Evolutionary conservation across 2,888 invertebrate species (phyloP), one percentile per base, ranked within the genome.

Genomic region (Pseudococcus viburni): DNA sequence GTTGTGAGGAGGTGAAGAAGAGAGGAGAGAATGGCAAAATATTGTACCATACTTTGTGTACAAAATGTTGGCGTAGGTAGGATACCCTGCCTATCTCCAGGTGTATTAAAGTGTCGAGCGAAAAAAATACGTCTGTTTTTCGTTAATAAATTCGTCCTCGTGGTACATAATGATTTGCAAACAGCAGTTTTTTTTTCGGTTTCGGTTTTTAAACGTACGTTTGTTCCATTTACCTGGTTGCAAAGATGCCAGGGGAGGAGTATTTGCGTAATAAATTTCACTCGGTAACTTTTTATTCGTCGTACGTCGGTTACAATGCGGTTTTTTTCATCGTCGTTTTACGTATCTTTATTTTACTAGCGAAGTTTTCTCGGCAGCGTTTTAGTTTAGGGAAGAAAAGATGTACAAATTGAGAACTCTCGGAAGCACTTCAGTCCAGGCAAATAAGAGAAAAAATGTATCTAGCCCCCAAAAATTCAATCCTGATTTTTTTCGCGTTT

Each of bases 111-210:
- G 26, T n/a, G 55, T 55, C n/a, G 48, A 15, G 12, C 9, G 15
- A 15, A 51, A 51, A 55, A 55, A 55, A 55, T n/a, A 55, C 17
- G 55, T 55, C 55, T 55, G 55, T n/a, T 55, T 55, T 55, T n/a
- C n/a, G n/a, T 55, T n/a, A 55, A 55, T 55, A 55, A 55, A 55
- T 55, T 55, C 55, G 55, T 55, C 55, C n/a, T 55, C 55, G n/a
- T 55, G 15, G 15, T 55, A 9, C 26, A 5, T 55, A 55, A 55
- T 55, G 55, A 55, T 55, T 55, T 55, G 55, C 15, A 55, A 55
- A 55, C 55, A 55, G n/a, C 42, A 42, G 42, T 42, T 42, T 42
- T n/a, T 55, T 55, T 55, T 55, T 55, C 55, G 4, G n/a, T 17
- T 55, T 55, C n/a, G 1, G n/a, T 55, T 55, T 55, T n/a, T 55